Percentiles rank a stretch among this genome's conserved stretches.
phyloP scores from a whole-genome alignment of 2,113 vertebrate species.

The Varanus komodoensis region DNA sequence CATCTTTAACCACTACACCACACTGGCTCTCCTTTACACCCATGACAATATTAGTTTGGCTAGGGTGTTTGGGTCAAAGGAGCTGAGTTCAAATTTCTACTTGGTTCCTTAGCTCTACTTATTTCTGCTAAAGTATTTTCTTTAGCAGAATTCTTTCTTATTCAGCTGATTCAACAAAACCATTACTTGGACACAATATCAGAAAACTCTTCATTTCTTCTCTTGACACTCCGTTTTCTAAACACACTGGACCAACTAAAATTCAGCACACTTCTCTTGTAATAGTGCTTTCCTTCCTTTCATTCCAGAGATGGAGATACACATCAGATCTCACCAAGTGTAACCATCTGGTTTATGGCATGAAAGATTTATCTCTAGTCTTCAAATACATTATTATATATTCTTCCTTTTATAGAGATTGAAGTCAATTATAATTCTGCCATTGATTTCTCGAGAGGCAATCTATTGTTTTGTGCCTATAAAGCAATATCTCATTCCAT shows the following conservation, averaged over 20 bases:
- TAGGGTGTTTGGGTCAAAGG: neutral
- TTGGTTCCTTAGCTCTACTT: too few species aligned
- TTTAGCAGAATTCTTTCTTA: neutral
- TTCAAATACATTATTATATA: neutral
- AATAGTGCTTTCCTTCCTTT: neutral
- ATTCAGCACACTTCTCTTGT: too few species aligned
- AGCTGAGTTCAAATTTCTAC: too few species aligned
- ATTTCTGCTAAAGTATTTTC: too few species aligned
- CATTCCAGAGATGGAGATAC: neutral
- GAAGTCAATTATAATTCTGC: neutral
- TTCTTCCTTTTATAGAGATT: neutral
- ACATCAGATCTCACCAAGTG: neutral
- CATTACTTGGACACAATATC: neutral
- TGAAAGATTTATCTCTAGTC: neutral
- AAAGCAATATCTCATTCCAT: neutral
- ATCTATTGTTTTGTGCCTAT: neutral
- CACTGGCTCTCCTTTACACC: too few species aligned
- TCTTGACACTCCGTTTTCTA: neutral
- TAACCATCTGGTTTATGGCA: neutral
- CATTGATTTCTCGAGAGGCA: neutral
- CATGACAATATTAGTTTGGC: neutral
- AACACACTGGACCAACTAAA: neutral
- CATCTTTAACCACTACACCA: too few species aligned
- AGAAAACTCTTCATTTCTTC: too few species aligned
- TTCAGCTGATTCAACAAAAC: neutral